Evolutionary conservation across 2,113 vertebrate genomes (phyloP).

Genomic region (Cheilinus undulatus): DNA sequence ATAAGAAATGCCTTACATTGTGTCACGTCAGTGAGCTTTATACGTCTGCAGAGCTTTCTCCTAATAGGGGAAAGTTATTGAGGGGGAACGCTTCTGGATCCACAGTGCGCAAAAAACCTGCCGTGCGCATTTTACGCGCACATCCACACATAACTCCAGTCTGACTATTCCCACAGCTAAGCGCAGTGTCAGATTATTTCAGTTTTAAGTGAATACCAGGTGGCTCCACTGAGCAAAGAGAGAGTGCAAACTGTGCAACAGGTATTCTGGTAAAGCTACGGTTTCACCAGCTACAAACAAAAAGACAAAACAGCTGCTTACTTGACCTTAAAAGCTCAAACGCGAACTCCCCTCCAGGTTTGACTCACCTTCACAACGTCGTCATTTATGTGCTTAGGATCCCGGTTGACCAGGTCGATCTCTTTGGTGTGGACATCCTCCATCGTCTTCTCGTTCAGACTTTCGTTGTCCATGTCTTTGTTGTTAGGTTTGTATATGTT

Average conservation of each 20-base stretch:
- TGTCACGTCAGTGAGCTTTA: background rate
- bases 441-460: conserved; percentile 89
- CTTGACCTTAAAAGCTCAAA: background rate
- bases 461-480: conserved; percentile 95
- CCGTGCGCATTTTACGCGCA: conserved; percentile 39
- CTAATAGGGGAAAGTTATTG: conserved; percentile 58
- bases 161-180: conserved; percentile 19
- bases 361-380: conserved; percentile 94
- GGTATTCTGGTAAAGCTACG: background rate
- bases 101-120: conserved; percentile 18
- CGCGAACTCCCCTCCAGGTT: background rate
- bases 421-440: conserved; percentile 95
- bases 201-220: background rate
- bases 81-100: background rate
- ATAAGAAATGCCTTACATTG: background rate
- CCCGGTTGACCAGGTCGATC: conserved; percentile 96
- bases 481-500: conserved; percentile 99
- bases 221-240: background rate
- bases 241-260: conserved; percentile 2
- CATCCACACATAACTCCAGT: background rate
- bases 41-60: conserved; percentile 15
- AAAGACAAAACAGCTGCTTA: background rate
- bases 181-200: background rate
- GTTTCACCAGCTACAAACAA: background rate
- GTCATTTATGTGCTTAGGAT: conserved; percentile 95